Base-by-base conservation (phyloP, 1,140 invertebrate genomes). In the Agrypnia vestita region DNA sequence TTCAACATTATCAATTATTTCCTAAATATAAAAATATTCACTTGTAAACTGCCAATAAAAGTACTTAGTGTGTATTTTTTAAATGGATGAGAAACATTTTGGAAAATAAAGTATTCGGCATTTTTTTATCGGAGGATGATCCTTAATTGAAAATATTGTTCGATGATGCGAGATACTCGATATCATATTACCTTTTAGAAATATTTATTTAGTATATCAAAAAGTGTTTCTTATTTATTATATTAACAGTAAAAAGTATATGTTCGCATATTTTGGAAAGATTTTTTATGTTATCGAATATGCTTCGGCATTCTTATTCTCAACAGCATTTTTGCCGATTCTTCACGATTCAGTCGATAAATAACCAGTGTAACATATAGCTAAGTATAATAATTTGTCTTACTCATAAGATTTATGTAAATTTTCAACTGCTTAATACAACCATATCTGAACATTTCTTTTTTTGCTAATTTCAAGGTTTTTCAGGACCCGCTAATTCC, bases 401-500 rank as follows among this genome's bases (percentile, higher is more conserved):
- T 53, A 12, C 35, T 71, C 49, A 21, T 71, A 71, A 12, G 19
- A 71, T 47, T 51, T 53, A 11, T 49, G 19, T 49, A 25, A 17
- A 19, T 12, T 25, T 15, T 71, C 17, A 53, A 25, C 44, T 71
- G 17, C 15, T 71, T 71, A 71, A 71, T 71, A 71, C 67, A 71
- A 71, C 67, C 17, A 51, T 56, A 53, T 56, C 56, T 55, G 53
- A 74, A 74, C 56, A 56, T 71, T n/a, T 74, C 51, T 72, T 49
- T 25, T 55, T 74, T 74, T 55, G 49, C 49, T 74, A 74, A 74
- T 43, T 74, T 56, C 71, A 74, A 74, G 71, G 46, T 62, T 77
- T 82, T 91, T 91, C 93, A 97, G 95, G 95, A 95, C 89, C 95
- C 95, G 89, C 90, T 97, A 92, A 96, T 97, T 93, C 95, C 95